Evolutionary conservation across 2,797 vertebrate species (phyloP), one percentile per base, ranked within the genome.

Genomic region (Diglossa cyanea): DNA sequence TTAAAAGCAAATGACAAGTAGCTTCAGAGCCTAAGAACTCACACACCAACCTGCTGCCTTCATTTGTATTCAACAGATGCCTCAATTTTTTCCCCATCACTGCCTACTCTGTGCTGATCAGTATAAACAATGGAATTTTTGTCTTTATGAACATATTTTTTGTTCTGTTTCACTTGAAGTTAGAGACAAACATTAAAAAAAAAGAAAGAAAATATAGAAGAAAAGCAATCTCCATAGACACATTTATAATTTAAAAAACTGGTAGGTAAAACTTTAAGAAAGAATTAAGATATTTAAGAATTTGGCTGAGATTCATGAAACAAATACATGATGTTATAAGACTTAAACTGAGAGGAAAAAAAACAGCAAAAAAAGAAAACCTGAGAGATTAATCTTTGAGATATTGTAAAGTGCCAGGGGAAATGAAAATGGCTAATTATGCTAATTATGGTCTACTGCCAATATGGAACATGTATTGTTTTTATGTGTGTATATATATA

Each of bases 81-180:
- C 82, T 94, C 14, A 0, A 35, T 88, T 94, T 95, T 94, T 96
- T 93, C 87, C 95, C 87, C 92, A 86, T 97, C 94, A 63, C 93
- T 97, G 96, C 85, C 88, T 96, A 82, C 91, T 76, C 95, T 96
- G 91, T 74, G 75, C 88, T n/a, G 68, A 97, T 97, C 91, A 90
- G 94, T 91, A 91, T 84, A 97, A 97, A 98, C 96, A 98, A 97
- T 96, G 93, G 75, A 94, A 97, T 97, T 98, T 97, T 96, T 96
- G 81, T 97, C 94, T 97, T 91, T 79, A 92, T 86, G 91, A 95
- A 93, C 79, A 94, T 93, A 95, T 96, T 96, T 83, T 83, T 93
- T 94, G 31, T 93, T 95, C 77, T 76, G 63, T 93, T 95, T 95
- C 66, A 86, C 53, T 90, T 92, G 86, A 96, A 92, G 92, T 74